Evolutionary conservation across 2,113 vertebrate genomes (phyloP).

Genomic region (Myocastor coypus): DNA sequence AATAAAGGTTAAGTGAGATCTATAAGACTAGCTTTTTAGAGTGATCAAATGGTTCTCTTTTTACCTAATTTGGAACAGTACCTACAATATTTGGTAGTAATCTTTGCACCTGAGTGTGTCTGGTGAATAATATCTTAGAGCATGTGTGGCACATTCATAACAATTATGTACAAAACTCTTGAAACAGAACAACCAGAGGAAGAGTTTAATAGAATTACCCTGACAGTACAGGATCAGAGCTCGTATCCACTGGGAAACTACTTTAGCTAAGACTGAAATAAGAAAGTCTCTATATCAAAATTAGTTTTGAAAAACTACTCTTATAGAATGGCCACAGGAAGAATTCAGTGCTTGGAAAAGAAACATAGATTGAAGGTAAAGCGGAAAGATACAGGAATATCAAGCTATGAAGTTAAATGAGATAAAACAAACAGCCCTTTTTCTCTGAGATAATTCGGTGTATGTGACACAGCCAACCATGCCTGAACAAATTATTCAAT

Average conservation of each 20-base stretch:
- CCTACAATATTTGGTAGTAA: not conserved
- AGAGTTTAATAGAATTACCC: not conserved
- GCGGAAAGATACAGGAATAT: not conserved
- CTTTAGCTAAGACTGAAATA: not conserved
- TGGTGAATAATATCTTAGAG: not conserved
- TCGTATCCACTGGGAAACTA: not conserved
- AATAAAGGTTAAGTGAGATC: not conserved
- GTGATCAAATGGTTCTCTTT: not conserved
- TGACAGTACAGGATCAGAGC: not conserved
- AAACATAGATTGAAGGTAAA: not conserved
- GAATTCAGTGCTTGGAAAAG: not conserved
- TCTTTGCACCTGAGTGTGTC: not conserved
- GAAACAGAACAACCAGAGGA: not conserved
- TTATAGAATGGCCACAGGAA: not conserved
- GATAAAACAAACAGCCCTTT: not conserved
- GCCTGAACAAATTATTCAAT: not conserved
- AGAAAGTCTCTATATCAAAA: not conserved
- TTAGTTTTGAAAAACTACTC: not conserved
- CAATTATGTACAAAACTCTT: not conserved
- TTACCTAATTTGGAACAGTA: not conserved
- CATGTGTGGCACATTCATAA: not conserved
- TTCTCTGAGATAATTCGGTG: not conserved
- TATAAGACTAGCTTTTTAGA: not conserved
- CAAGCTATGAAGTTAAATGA: constrained; percentile 26
- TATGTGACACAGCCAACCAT: not conserved